These are phyloP conservation scores for Bilobella aurantiaca DNA, from an alignment of 1,140 invertebrate species.

Conservation along the genomic window DNA sequence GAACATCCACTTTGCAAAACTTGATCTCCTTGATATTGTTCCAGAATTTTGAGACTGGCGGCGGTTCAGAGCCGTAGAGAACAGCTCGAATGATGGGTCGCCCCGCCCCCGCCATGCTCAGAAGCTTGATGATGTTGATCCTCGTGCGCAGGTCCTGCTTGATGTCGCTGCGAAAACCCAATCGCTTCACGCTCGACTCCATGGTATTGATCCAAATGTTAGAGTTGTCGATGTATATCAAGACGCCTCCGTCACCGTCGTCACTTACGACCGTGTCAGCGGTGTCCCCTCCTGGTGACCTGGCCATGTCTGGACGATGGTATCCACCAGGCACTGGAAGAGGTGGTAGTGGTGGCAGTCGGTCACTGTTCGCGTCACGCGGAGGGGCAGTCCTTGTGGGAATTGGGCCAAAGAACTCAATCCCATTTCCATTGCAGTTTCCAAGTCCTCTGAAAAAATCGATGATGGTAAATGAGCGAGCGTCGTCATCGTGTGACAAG, in stretches of 20 bases:
- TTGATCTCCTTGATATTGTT: conserved; percentile 18
- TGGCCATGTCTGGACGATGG: too few species aligned
- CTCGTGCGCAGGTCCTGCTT: conserved; percentile 10
- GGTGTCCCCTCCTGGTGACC: too few species aligned
- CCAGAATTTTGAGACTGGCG: conserved; percentile 25
- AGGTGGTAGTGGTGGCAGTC: too few species aligned
- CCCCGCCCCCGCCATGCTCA: conserved; percentile 3
- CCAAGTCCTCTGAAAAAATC: too few species aligned
- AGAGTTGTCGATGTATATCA: conserved; percentile 30
- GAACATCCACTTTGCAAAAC: conserved; percentile 16
- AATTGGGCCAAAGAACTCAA: too few species aligned
- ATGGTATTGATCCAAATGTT: conserved; percentile 28
- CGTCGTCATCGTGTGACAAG: too few species aligned
- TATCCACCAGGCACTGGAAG: too few species aligned
- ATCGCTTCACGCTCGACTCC: conserved; percentile 11
- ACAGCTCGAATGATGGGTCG: conserved; percentile 12
- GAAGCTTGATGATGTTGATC: conserved; percentile 20
- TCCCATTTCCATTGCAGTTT: too few species aligned
- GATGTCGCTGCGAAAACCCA: conserved; percentile 12
- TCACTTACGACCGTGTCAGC: neutral
- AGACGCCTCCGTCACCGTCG: neutral
- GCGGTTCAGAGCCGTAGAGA: conserved; percentile 26
- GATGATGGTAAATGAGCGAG: too few species aligned
- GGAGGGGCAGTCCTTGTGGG: too few species aligned
- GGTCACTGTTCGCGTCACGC: too few species aligned